Evolutionary conservation across 2,797 vertebrate genomes (phyloP), one percentile per base, ranked within the genome.

Genomic region (Schizopygopsis pylzovi): DNA sequence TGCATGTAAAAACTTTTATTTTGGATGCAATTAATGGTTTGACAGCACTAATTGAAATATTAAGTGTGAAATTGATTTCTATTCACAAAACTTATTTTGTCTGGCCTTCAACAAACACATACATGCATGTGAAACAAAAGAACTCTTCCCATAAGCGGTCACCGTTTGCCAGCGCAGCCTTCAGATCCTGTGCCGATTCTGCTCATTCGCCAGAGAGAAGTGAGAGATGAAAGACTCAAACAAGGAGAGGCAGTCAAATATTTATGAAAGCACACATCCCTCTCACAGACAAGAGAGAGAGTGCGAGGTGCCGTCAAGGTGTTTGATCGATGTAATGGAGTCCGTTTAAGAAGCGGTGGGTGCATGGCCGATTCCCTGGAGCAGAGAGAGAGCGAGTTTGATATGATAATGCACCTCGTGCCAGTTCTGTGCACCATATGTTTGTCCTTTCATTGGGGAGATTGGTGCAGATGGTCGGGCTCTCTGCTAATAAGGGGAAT

Each of bases 351-450:
- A 82, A 86, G 87, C 75, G 20, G 28, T 86, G 77, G 75, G 85
- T 89, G 87, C 37, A 33, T 80, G 93, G 94, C 91, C 90, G 93
- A 94, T 83, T 92, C 92, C 90, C 93, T 59, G 1, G 90, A 92
- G 93, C 90, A 86, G 72, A 89, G 18, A 84, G 84, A 87, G 90
- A 92, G 91, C 80, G 88, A 90, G 94, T 94, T 95, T 95, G 95
- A 95, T 95, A 91, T 95, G 94, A 95, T 95, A 95, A 95, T 95
- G 93, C 89, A 89, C 90, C 87, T 90, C 92, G 87, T 81, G 90
- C 93, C 84, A 93, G 91, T 91, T 85, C 90, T 84, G 88, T 89
- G 87, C 87, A 88, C 95, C 95, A 95, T 95, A 95, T 95, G 94
- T 89, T 92, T 79, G 87, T 91, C 90, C 93, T 93, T 92, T 94